Conservation (phyloP, 2,888 invertebrate genomes). For the Allygus modestus region DNA sequence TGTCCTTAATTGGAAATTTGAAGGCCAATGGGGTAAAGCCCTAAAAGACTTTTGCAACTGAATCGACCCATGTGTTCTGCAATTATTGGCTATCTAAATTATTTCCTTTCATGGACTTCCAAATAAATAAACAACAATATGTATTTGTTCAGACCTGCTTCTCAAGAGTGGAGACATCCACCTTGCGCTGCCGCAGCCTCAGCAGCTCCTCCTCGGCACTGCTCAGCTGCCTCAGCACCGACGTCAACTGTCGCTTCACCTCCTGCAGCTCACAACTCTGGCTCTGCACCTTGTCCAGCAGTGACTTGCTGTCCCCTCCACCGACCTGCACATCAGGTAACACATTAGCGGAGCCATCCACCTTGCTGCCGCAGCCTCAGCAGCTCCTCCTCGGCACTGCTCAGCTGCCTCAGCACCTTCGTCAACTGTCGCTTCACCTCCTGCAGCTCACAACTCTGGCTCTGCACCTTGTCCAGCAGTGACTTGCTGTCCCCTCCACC, state of each 20-base stretch:
- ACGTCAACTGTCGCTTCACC: constrained; percentile 83
- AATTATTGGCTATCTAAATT: no score
- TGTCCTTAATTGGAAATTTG: no score
- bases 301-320: constrained; percentile 67
- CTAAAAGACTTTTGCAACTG: no score
- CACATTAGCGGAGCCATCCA: no score
- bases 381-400: no score
- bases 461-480: constrained; percentile 77
- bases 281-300: constrained; percentile 77
- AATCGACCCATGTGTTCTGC: no score
- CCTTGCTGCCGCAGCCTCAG: no score
- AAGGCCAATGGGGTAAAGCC: no score
- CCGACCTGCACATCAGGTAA: background rate
- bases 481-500: constrained; percentile 66
- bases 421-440: constrained; percentile 84
- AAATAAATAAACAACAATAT: no score
- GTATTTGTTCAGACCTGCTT: constrained; percentile 64
- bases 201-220: constrained; percentile 85
- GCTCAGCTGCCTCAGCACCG: constrained; percentile 80
- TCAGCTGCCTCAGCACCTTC: constrained; percentile 76
- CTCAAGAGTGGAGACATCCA: constrained; percentile 67
- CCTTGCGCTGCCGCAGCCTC: constrained; percentile 82
- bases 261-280: constrained; percentile 84
- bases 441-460: constrained; percentile 82
- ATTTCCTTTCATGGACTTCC: no score